These are phyloP conservation scores for Sipha flava DNA, from an alignment of 1,140 invertebrate genomes.

Conservation along the genomic window DNA sequence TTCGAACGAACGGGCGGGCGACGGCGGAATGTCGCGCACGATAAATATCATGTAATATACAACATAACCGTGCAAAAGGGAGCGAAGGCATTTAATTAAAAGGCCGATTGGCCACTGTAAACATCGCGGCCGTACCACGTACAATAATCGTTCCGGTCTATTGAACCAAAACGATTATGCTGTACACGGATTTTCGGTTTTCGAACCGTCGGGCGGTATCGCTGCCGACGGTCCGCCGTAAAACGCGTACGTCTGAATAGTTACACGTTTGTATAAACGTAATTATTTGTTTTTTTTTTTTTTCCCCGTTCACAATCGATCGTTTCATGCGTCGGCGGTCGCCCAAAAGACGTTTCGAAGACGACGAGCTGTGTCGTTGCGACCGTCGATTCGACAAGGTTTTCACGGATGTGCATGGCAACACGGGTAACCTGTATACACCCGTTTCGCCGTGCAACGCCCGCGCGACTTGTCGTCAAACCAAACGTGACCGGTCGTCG, in stretches of 20 bases:
- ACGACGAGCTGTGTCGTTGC: neutral
- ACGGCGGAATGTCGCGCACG: neutral
- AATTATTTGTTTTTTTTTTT: neutral
- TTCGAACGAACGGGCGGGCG: no score
- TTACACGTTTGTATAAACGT: neutral
- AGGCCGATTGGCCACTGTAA: neutral
- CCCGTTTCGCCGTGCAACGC: neutral
- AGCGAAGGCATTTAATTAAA: constrained; percentile 15
- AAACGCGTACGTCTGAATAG: neutral
- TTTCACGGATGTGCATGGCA: no score
- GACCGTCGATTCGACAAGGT: neutral
- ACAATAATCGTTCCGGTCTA: constrained; percentile 8
- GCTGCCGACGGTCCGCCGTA: neutral
- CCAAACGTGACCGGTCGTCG: neutral
- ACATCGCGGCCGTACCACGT: neutral
- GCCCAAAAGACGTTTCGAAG: neutral
- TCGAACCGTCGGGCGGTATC: neutral
- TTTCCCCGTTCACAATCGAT: neutral
- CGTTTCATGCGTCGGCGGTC: neutral
- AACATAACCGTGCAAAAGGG: neutral
- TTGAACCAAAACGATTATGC: constrained; percentile 24
- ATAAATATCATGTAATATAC: neutral
- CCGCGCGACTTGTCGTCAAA: neutral
- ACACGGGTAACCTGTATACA: no score
- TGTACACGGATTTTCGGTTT: constrained; percentile 13